Evolutionary conservation across 1,140 invertebrate species (phyloP).

Genomic region (Ceratina calcarata): DNA sequence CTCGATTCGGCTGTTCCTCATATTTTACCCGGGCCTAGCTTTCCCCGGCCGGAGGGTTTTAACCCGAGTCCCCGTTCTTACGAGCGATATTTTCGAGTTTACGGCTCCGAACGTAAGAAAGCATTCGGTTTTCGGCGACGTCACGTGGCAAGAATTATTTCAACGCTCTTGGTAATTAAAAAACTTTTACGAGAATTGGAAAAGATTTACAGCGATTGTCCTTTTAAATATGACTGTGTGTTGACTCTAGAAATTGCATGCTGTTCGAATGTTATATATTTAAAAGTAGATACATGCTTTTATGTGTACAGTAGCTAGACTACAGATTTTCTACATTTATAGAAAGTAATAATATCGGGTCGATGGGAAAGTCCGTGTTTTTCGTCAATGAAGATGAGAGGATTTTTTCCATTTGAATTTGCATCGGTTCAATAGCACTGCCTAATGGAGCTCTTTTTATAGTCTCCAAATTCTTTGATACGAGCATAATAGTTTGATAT

Average conservation of each 20-base stretch:
- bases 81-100: conserved; percentile 13
- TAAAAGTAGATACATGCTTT: too few relatives aligned
- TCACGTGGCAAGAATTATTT: neutral
- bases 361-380: neutral
- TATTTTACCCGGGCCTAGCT: conserved; percentile 21
- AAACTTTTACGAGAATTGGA: neutral
- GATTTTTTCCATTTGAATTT: too few relatives aligned
- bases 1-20: conserved; percentile 44
- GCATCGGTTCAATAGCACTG: too few relatives aligned
- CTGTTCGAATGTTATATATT: too few relatives aligned
- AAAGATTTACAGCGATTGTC: neutral
- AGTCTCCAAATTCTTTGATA: too few relatives aligned
- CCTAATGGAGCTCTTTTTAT: too few relatives aligned
- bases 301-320: too few relatives aligned
- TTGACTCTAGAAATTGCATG: too few relatives aligned
- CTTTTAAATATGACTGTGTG: too few relatives aligned
- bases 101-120: neutral
- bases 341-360: too few relatives aligned
- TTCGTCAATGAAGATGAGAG: neutral
- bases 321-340: too few relatives aligned
- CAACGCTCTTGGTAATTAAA: neutral
- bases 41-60: neutral
- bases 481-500: too few relatives aligned
- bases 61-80: neutral
- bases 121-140: neutral